phyloP scores from a whole-genome alignment of 1,140 invertebrate species.

The Drosophila rhopaloa region DNA sequence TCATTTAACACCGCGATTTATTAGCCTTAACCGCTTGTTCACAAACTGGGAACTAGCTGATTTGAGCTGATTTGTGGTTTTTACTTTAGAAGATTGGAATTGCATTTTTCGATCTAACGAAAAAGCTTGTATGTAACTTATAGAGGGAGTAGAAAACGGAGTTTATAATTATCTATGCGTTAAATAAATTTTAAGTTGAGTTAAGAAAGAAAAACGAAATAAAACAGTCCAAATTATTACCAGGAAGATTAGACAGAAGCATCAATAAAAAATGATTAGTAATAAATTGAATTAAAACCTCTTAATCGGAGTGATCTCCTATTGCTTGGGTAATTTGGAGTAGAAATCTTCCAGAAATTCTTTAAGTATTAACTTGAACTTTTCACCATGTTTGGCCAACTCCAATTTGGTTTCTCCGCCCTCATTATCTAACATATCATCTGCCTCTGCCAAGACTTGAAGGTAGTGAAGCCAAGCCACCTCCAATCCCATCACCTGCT shows the following conservation, averaged over 20 bases:
- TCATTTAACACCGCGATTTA: conserved; percentile 15
- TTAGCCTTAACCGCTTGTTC: conserved; percentile 16
- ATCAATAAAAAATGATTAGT: no score
- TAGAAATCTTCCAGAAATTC: conserved; percentile 76
- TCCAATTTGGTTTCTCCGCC: conserved; percentile 47
- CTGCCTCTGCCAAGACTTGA: conserved; percentile 61
- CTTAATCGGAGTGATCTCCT: background rate
- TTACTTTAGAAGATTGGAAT: conserved; percentile 16
- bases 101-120: background rate
- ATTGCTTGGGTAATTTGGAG: conserved; percentile 65
- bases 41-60: background rate
- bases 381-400: conserved; percentile 59
- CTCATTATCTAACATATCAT: conserved; percentile 78
- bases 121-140: no score
- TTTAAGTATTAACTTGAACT: conserved; percentile 66
- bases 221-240: no score
- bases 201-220: no score
- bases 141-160: no score
- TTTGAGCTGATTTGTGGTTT: conserved; percentile 28
- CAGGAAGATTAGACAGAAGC: no score
- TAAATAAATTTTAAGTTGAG: no score
- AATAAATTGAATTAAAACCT: no score
- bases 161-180: no score
- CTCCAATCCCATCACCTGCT: conserved; percentile 60
- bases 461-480: conserved; percentile 71